These are phyloP conservation scores for Acanthacorydalis orientalis DNA, from an alignment of 2,888 invertebrate genomes.

Conservation along the genomic window DNA sequence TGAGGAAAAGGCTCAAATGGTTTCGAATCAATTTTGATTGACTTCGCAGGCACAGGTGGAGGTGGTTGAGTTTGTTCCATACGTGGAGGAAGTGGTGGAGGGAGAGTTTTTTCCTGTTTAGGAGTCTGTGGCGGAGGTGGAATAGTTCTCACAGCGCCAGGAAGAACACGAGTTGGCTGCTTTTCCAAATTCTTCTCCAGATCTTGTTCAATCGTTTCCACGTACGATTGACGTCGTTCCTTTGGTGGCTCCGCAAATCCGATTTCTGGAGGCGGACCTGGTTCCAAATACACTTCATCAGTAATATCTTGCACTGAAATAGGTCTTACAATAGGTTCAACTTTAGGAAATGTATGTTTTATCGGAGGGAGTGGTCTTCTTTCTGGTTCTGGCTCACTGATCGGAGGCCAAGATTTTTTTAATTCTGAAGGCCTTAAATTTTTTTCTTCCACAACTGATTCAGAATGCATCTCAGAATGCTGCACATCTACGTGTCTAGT, in stretches of 20 bases:
- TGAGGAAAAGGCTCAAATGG: constrained; percentile 27
- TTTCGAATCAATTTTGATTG: constrained; percentile 18
- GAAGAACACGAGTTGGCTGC: constrained; percentile 33
- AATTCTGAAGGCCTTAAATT: constrained; percentile 28
- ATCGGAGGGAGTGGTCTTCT: constrained; percentile 32
- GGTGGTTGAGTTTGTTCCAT: constrained; percentile 24
- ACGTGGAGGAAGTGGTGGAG: constrained; percentile 26
- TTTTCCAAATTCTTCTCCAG: constrained; percentile 32
- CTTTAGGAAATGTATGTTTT: constrained; percentile 22
- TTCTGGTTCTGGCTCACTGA: constrained; percentile 18
- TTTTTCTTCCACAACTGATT: constrained; percentile 23
- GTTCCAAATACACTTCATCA: constrained; percentile 37
- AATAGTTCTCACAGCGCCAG: constrained; percentile 35
- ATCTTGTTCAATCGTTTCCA: constrained; percentile 37
- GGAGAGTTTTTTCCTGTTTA: constrained; percentile 14
- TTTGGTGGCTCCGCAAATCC: constrained; percentile 38
- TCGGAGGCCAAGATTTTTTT: constrained; percentile 31
- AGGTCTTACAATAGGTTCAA: constrained; percentile 15
- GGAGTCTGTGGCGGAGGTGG: constrained; percentile 26
- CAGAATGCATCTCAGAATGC: constrained; percentile 13
- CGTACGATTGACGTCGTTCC: constrained; percentile 32
- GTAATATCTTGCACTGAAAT: constrained; percentile 27
- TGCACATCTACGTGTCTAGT: not conserved
- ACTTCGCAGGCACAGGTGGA: constrained; percentile 23
- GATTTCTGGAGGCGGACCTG: constrained; percentile 50